These are phyloP conservation scores for Nephrocerus scutellatus DNA, from an alignment of 2,888 invertebrate species.

Conservation along the genomic window DNA sequence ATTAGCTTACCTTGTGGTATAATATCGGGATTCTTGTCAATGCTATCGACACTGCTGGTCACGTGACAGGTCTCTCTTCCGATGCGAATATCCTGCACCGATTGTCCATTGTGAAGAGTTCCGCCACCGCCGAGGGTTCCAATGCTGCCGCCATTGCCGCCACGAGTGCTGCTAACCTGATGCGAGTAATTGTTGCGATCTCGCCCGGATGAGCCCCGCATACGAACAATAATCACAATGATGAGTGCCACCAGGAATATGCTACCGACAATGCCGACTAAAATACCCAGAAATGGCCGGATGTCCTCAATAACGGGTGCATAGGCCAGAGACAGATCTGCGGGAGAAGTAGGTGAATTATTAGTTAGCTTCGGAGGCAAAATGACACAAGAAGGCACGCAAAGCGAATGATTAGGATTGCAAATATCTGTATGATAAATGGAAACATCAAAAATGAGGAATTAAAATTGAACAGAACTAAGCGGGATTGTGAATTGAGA, in stretches of 20 bases:
- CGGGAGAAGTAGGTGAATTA: neutral
- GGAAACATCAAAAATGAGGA: neutral
- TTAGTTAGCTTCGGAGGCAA: neutral
- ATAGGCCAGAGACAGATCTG: constrained; percentile 47
- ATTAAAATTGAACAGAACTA: too few species aligned
- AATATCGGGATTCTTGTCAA: constrained; percentile 48
- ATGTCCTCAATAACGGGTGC: constrained; percentile 50
- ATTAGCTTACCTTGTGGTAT: constrained; percentile 46
- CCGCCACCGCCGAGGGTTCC: constrained; percentile 30
- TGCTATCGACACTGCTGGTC: constrained; percentile 46
- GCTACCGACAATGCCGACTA: constrained; percentile 51
- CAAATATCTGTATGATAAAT: constrained; percentile 11
- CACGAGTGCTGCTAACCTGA: constrained; percentile 34
- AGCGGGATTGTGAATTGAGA: constrained; percentile 15
- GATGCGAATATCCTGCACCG: constrained; percentile 44
- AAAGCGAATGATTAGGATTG: constrained; percentile 2
- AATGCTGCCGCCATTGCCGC: constrained; percentile 36
- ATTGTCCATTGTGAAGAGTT: constrained; percentile 43
- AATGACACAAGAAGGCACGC: neutral
- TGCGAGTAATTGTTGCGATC: constrained; percentile 47
- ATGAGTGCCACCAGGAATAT: constrained; percentile 51
- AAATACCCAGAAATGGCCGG: constrained; percentile 52
- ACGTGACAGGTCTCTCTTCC: constrained; percentile 43
- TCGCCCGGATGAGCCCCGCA: constrained; percentile 47
- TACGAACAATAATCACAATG: constrained; percentile 51